Evolutionary conservation across 2,113 vertebrate genomes (phyloP), one percentile per base, ranked within the genome.

Genomic region (Podarcis muralis): DNA sequence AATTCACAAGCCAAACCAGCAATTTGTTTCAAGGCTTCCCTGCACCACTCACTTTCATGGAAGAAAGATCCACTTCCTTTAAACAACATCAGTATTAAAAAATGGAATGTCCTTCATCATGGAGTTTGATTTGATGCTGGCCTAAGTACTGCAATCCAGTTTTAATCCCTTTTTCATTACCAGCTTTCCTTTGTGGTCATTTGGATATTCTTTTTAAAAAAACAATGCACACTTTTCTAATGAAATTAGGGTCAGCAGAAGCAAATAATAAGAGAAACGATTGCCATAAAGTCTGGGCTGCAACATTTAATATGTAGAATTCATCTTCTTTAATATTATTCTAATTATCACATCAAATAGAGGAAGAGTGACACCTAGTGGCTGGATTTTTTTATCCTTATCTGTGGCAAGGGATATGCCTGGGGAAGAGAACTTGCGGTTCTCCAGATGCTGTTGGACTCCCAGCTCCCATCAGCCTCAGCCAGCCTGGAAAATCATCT

Each of bases 271-370:
- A n/a, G 16, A 35, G 22, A 48, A 18, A 27, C 18, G 25, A 53
- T 11, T 66, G 16, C 30, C 35, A 7, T 53, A 37, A 65, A 32
- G n/a, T 25, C 6, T 23, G 3, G 30, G n/a, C 15, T 83, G 62
- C 59, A 53, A 32, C 13, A 13, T 59, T 71, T 62, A 25, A 57
- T 20, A 7, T 12, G 2, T 4, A 3, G 32, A 75, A n/a, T 30
- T 3, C 2, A 27, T 75, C 59, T 18, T 62, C 2, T 62, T 62
- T 5, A 62, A 62, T 62, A 62, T 62, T 62, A 62, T 20, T 62
- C 48, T 11, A 53, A 74, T 74, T 15, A 35, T 74, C 40, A 15
- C 0, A 0, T 6, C 18, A 35, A 22, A 84, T 65, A 85, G 81
- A 57, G n/a, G 30, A 1, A 11, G 0, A 20, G 32, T 59, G 89